Base-by-base conservation (phyloP, 2,888 invertebrate genomes). In the Syrista parreyssii region DNA sequence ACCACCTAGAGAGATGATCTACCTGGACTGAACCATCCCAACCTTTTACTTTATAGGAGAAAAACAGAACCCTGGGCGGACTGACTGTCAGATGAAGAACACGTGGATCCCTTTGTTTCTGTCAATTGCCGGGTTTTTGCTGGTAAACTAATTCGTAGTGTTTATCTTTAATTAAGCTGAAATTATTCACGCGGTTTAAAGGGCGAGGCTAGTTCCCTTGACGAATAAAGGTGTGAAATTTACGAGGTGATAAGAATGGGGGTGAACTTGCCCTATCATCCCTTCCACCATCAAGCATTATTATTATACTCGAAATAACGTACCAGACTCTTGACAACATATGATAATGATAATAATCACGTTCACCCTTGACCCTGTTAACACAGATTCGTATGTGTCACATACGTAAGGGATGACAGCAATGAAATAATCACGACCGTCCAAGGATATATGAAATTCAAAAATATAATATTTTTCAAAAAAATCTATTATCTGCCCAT, bases 111-210 rank as follows among this genome's bases (percentile, higher is more conserved):
- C 71, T 71, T 71, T 71, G 71, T 71, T 71, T 71, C 23, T 3
- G 12, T 35, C 2, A 75, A 68, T 33, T 75, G 6, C 32, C 33
- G 33, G 9, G 11, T 68, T 33, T 68, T 68, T 31, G 12, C 11
- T 15, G 68, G 23, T 32, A n/a, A 33, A 34, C 12, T 68, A 68
- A 74, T 34, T 40, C n/a, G 15, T 15, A 55, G 30, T 68, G 36
- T 77, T 77, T 74, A 30, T 36, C 74, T 74, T 68, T 74, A 77
- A 77, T 77, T 68, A 68, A 36, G 74, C 15, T 33, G 11, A 12
- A 76, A 68, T 71, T 15, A 31, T 71, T 31, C 12, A 31, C 11
- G 4, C 31, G 32, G 9, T 15, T 23, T 55, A 9, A 55, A 9
- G 55, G 9, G 9, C 9, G 23, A 23, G 23, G 23, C 23, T 55